These are phyloP conservation scores for Amazona guildingii DNA, from an alignment of 2,113 vertebrate species.

Conservation along the genomic window DNA sequence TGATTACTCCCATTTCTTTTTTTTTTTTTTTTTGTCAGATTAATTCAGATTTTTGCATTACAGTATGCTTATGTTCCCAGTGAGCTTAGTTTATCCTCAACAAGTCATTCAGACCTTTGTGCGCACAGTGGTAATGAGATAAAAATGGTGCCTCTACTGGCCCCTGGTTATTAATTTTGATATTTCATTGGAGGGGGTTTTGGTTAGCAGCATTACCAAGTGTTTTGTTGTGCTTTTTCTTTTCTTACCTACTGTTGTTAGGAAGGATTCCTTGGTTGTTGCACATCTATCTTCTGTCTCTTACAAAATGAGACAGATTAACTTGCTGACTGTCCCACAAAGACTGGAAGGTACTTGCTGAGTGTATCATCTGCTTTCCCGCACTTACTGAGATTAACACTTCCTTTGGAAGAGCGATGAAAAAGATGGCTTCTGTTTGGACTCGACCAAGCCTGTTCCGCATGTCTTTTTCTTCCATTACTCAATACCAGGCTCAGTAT, in stretches of 20 bases:
- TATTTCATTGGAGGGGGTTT: background rate
- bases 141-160: background rate
- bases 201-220: background rate
- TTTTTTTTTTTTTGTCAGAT: background rate
- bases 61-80: background rate
- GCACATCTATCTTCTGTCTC: background rate
- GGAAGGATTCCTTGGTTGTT: background rate
- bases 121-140: background rate
- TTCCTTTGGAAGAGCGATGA: background rate
- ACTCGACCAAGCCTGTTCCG: background rate
- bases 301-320: background rate
- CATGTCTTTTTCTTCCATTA: background rate
- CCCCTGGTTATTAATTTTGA: background rate
- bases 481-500: background rate
- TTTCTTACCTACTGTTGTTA: background rate
- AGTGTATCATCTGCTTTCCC: background rate
- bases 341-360: background rate
- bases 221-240: background rate
- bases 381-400: background rate
- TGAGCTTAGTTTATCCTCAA: background rate
- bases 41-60: background rate
- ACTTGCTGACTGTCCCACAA: background rate
- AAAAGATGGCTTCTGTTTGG: background rate
- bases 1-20: background rate
- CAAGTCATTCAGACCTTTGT: background rate